Evolutionary conservation across 2,113 vertebrate genomes (phyloP), one percentile per base, ranked within the genome.

Genomic region (Ondatra zibethicus): DNA sequence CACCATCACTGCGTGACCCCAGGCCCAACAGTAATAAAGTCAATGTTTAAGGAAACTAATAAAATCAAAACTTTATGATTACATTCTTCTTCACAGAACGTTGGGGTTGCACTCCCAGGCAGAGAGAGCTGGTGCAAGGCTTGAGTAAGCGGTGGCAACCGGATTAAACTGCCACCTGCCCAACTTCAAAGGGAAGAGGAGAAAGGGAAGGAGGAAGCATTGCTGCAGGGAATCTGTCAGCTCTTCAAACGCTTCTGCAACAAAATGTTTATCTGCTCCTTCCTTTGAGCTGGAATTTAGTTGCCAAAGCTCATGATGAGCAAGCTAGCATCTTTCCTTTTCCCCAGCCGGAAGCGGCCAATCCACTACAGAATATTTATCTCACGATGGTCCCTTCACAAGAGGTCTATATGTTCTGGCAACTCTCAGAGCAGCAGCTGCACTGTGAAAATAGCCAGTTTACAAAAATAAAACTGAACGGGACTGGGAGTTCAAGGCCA

Each of bases 281-380:
- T 78, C 89, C 93, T 95, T 91, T 96, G 88, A 92, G 80, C 91
- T 93, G 36, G 80, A 93, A 77, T 87, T 93, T 86, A 93, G 92
- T 58, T 94, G 89, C 73, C 89, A 91, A 93, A 93, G 50, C 63
- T 52, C 52, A 88, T 16, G 84, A 92, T 96, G 93, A 95, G 89
- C 92, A 94, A 95, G 70, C 27, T 45, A 36, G 78, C 23, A 50
- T 92, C 94, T 92, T 91, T 96, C 94, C 93, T 95, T 58, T 89
- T 76, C 23, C 76, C 73, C 33, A 7, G 29, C 58, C 33, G 19
- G 39, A 66, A 92, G 55, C 58, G 10, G 47, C 45, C n/a, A 78
- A 29, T 80, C 11, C 9, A 27, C 8, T 66, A 13, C 8, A 42
- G 72, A 70, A 0, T 31, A 80, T 80, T 31, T 89, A 63, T 17